Base-by-base conservation (phyloP, 2,797 vertebrate species). In the Menidia menidia region DNA sequence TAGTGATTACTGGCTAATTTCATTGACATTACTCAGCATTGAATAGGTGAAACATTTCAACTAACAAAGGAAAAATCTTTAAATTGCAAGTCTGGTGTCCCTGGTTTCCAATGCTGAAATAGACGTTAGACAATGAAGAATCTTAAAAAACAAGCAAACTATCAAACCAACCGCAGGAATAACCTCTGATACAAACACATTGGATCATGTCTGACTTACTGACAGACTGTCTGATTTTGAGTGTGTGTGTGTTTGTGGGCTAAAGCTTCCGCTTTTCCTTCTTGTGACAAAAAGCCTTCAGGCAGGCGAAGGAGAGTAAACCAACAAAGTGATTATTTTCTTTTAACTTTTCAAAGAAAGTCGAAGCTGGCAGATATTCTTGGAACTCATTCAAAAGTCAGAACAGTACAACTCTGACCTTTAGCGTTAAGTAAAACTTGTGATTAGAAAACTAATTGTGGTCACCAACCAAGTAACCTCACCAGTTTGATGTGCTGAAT, bases 401-500 rank as follows among this genome's bases (percentile, higher is more conserved):
- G 1, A 11, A 55, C n/a, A 56, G 19, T 16, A 13, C 9, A 30
- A 19, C n/a, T 41, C 44, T 62, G 61, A 58, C 41, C 43, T 11
- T 9, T n/a, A 30, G 44, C 30, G 58, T 47, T 32, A 47, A 19
- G 4, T 47, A n/a, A 15, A 10, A 48, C 7, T 3, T 1, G 15
- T 45, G 30, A 8, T 32, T 13, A 57, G 35, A 16, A 55, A 63
- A 42, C 13, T 1, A 52, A 25, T 1, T 51, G 19, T n/a, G 1
- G 7, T 43, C 41, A 19, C 52, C n/a, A 51, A 35, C 1, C 41
- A 11, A 39, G 18, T 8, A 4, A 44, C 71, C 92, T 92, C 92
- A 99, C 98, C 95, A 97, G 95, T 88, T 99, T 99, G 94, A 99
- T 99, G 79, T 96, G 94, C 84, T 95, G 96, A 82, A 99, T 97